These are phyloP conservation scores for Accipiter cooperii DNA, from an alignment of 2,113 vertebrate genomes.

Conservation along the genomic window DNA sequence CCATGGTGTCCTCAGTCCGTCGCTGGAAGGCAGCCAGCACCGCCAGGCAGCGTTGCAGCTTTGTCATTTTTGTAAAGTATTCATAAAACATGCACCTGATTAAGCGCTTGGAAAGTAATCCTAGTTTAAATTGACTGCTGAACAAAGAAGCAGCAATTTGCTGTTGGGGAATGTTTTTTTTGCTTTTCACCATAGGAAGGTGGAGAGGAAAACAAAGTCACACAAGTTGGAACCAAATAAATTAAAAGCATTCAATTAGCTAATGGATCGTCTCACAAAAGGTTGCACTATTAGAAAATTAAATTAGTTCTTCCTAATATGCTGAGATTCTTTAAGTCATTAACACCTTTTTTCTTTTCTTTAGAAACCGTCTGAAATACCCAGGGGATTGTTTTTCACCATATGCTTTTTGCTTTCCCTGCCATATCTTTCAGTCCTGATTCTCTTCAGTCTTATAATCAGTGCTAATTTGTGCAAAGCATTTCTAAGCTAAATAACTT, in stretches of 20 bases:
- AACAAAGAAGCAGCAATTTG: neutral
- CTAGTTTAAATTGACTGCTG: neutral
- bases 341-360: neutral
- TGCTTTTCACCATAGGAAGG: conserved; percentile 4
- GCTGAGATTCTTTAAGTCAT: neutral
- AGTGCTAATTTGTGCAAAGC: neutral
- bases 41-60: neutral
- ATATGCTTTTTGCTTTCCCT: neutral
- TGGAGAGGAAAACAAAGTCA: conserved; percentile 29
- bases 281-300: neutral
- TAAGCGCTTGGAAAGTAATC: neutral
- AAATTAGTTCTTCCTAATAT: conserved; percentile 4
- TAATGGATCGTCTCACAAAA: conserved; percentile 33
- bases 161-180: neutral
- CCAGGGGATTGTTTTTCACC: neutral
- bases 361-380: neutral
- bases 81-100: neutral
- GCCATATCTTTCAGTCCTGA: neutral
- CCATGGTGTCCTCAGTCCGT: neutral
- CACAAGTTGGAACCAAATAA: neutral
- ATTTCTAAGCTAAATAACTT: neutral
- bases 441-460: neutral
- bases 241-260: conserved; percentile 35
- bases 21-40: neutral
- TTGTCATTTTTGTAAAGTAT: neutral